These are phyloP conservation scores for Plemyria rubiginata DNA, from an alignment of 2,888 invertebrate species.

Conservation along the genomic window DNA sequence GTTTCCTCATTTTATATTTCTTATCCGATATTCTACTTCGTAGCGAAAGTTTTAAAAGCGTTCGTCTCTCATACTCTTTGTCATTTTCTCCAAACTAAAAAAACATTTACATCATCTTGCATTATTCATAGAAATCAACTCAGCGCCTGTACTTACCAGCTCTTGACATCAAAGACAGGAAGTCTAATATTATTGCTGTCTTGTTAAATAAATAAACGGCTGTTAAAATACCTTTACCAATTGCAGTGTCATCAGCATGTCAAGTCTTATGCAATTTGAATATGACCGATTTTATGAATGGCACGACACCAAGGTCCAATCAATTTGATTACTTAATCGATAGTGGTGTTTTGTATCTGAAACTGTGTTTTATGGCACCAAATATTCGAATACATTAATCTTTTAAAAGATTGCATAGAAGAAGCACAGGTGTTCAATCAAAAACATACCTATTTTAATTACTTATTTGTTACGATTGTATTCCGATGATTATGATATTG, in stretches of 20 bases:
- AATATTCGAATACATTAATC: constrained; percentile 14
- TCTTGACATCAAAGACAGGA: constrained; percentile 65
- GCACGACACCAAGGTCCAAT: constrained; percentile 19
- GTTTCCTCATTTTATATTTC: too few species aligned
- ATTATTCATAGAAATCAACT: constrained; percentile 50
- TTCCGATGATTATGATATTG: not conserved
- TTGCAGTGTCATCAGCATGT: constrained; percentile 31
- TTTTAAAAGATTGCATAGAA: not conserved
- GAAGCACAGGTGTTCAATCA: not conserved
- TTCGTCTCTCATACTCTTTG: not conserved
- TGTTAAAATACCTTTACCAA: constrained; percentile 36
- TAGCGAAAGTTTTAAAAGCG: not conserved
- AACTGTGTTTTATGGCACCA: constrained; percentile 24
- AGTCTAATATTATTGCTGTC: constrained; percentile 49
- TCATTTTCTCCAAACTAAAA: constrained; percentile 35
- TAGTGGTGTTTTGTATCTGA: constrained; percentile 8
- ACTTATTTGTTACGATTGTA: not conserved
- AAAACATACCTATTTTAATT: not conserved
- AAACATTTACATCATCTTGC: constrained; percentile 37
- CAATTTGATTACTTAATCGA: constrained; percentile 27
- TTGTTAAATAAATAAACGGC: constrained; percentile 38
- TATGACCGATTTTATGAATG: constrained; percentile 31
- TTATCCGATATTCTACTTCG: not conserved
- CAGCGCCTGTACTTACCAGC: constrained; percentile 45
- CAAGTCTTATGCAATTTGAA: constrained; percentile 40